Evolutionary conservation across 2,888 invertebrate species (phyloP), one percentile per base, ranked within the genome.

Genomic region (Furcula furcula): DNA sequence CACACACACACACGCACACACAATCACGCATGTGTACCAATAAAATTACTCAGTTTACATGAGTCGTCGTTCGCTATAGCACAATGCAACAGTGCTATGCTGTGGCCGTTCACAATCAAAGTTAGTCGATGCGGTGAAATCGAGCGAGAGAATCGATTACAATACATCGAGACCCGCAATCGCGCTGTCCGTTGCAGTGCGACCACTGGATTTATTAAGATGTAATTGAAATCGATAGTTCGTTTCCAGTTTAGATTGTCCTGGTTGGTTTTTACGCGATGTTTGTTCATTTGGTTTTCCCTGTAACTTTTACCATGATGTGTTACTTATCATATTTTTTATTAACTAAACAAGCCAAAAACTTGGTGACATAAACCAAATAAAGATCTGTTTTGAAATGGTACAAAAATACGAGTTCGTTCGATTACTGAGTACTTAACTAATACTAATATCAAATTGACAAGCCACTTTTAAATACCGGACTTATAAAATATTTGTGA

Each of bases 61-160:
- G n/a, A n/a, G n/a, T n/a, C 38, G 33, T 28, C 31, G 29, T 39
- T 34, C 38, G 37, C 25, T 43, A 9, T 28, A 23, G n/a, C n/a
- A n/a, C 26, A 32, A 37, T 35, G 30, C 22, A 35, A 30, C 10
- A 2, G 3, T 11, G 18, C 16, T 11, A 16, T 39, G 35, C 28
- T 40, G 36, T 34, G 13, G 9, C 14, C 14, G 14, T 13, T 31
- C 36, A 31, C 42, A 33, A 54, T 48, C 31, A 40, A 51, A 44
- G 36, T 44, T 40, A 42, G 28, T 42, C 52, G 49, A 60, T 57
- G 52, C 45, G 53, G 48, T 45, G 48, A 43, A 63, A 62, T 59
- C 54, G 55, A 57, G 42, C 29, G 47, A 38, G 40, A 46, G 48
- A 60, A 65, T 66, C 62, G 65, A 66, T 70, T 58, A 55, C 60